Base-by-base conservation (phyloP, 2,113 vertebrate genomes). In the Pseudopipra pipra region DNA sequence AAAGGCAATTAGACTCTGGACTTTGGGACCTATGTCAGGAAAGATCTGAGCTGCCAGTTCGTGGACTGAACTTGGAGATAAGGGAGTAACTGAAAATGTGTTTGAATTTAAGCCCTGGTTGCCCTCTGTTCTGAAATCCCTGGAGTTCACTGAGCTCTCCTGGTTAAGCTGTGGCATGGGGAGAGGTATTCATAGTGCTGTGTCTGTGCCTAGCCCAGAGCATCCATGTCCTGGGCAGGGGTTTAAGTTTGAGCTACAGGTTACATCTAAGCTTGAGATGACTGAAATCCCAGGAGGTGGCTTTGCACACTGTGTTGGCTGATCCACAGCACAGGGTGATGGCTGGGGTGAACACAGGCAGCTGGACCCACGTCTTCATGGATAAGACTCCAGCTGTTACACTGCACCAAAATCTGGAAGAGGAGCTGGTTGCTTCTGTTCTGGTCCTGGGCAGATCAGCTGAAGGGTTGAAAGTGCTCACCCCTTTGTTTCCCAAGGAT, bases 291-390 rank as follows among this genome's bases (percentile, higher is more conserved):
- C 28, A 1, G 18, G 21, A 30, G 37, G 8, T 3, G 17, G 9
- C 33, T 43, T 3, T 39, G 58, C 37, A 8, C 20, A 0, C 31
- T 0, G 0, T 5, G 21, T 6, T 0, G 6, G 21, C n/a, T 8
- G 51, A 39, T 24, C 25, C 47, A 1, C 3, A 6, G 68, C 11
- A 3, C 28, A 7, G 44, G 11, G 9, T 30, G 49, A 46, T 1
- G 2, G 4, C 25, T 7, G 1, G 7, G 47, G 3, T 3, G 4
- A 47, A 37, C 3, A 6, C 15, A 1, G 31, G 23, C 27, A 41
- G 6, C 4, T 1, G 1, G 11, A 25, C 18, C 12, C 31, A 30
- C 19, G 11, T 39, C 66, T 68, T 41, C 0, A 1, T 33, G 54
- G 62, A 31, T 27, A n/a, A 43, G 20, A 12, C 2, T 6, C 9